Evolutionary conservation across 1,140 invertebrate genomes (phyloP), one percentile per base, ranked within the genome.

Genomic region (Zaprionus lachaisei): DNA sequence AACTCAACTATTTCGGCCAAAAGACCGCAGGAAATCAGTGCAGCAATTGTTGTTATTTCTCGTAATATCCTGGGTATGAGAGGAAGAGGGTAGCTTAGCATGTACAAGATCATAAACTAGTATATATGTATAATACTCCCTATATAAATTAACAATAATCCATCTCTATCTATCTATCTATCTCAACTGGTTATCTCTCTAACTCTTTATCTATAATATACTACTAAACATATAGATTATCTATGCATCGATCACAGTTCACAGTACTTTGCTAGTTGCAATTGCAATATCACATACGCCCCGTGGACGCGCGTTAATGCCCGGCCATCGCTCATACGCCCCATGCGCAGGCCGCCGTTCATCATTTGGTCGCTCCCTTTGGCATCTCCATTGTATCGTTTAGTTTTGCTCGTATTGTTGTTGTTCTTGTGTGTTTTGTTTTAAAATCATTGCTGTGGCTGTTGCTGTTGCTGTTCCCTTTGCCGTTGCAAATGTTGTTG

Each of bases 241-340:
- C 12, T 41, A 41, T 41, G 38, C 4, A n/a, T 5, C 12, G 15
- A 34, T 34, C 31, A 17, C n/a, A 41, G 15, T 41, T 9, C n/a
- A n/a, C n/a, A 38, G 1, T 7, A 14, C 37, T 0, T 6, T 20
- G 47, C 47, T 5, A 11, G 31, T 49, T 56, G 37, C 15, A 61
- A 71, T 65, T 76, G 26, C 64, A 44, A 34, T 73, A 38, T 49
- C 77, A 31, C 61, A 79, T 47, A 79, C 81, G 84, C 78, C 80
- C 78, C 65, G 51, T 79, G 84, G 84, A 75, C 67, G 71, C 74
- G 65, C 60, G 56, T 72, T 86, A 87, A 86, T 87, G 77, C 28
- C 47, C 44, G 38, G 31, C 68, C 73, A 86, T 86, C 80, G 83
- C 83, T 86, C 83, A 86, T 87, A 86, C 83, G 83, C 84, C 84